Evolutionary conservation across 2,888 invertebrate genomes (phyloP), one percentile per base, ranked within the genome.

Genomic region (Metellina segmentata): DNA sequence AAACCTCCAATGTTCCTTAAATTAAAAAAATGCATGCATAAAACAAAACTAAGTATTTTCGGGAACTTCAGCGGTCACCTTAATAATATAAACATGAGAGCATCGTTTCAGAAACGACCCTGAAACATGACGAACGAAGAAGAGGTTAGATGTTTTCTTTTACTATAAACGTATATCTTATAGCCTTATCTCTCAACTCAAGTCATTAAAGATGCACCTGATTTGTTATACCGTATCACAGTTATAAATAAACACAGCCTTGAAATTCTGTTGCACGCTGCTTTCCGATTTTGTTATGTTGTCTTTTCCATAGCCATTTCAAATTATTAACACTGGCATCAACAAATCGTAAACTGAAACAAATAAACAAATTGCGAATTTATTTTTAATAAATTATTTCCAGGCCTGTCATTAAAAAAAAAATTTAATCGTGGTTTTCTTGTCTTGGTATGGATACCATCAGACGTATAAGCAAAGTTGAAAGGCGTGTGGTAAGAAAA

Each of bases 401-500:
- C 51, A 52, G 34, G 48, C n/a, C 16, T 71, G 8, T 20, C 53
- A 20, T 16, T 74, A 20, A 8, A 2, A 52, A 7, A 71, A 7
- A 52, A 11, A 11, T 19, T 8, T 16, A 51, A 72, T 19, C 20
- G 13, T n/a, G 20, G 16, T 16, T 16, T 61, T 61, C 61, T 16
- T 16, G 16, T 61, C 16, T 61, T 61, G 0, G 74, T 20, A 92
- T 92, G 92, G 92, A 92, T 72, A 74, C 79, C 7, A 92, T 92
- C n/a, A 89, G 92, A 70, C 81, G 92, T 2, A 92, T 92, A 69
- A 92, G 92, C 51, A 92, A 92, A 89, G 92, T 92, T 34, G 78
- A 92, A 77, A 85, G 92, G 61, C 89, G 92, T 49, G 92, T 92
- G 81, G 92, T 92, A 81, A 89, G 89, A 75, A 34, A 61, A 11